Evolutionary conservation across 1,140 invertebrate species (phyloP).

Genomic region (Antheraea mylitta): DNA sequence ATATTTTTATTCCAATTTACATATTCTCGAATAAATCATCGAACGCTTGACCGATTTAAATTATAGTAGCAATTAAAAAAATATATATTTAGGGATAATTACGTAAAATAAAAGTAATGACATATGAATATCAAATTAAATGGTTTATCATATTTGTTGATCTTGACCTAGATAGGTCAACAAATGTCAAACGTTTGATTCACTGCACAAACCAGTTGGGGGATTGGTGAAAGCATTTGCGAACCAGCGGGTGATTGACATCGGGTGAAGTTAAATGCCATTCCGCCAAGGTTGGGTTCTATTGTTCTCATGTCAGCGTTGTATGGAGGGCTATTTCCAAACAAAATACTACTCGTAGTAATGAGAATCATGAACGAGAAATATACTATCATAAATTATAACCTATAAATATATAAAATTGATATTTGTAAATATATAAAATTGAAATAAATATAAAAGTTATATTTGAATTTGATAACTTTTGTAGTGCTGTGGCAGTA

Average conservation of each 20-base stretch:
- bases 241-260: constrained; percentile 54
- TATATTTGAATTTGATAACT: too few relatives aligned
- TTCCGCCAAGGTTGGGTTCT: constrained; percentile 50
- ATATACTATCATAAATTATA: background rate
- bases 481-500: too few relatives aligned
- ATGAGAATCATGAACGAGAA: background rate
- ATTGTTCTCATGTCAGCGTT: constrained; percentile 27
- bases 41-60: too few relatives aligned
- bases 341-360: background rate
- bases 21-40: too few relatives aligned
- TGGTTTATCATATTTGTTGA: constrained; percentile 23
- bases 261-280: constrained; percentile 47
- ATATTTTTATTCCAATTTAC: too few relatives aligned
- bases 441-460: too few relatives aligned
- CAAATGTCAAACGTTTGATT: constrained; percentile 56
- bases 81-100: too few relatives aligned
- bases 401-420: too few relatives aligned
- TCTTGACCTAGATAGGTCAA: constrained; percentile 57
- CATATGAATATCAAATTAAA: background rate
- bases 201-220: constrained; percentile 32
- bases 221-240: constrained; percentile 39
- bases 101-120: too few relatives aligned
- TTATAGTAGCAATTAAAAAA: too few relatives aligned
- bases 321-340: background rate
- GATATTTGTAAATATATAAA: too few relatives aligned